A percentile compares a stretch with the other conserved stretches of the same genome.
Evolutionary conservation across 1,140 invertebrate species (phyloP).

Genomic region (Drosophila equinoxialis): DNA sequence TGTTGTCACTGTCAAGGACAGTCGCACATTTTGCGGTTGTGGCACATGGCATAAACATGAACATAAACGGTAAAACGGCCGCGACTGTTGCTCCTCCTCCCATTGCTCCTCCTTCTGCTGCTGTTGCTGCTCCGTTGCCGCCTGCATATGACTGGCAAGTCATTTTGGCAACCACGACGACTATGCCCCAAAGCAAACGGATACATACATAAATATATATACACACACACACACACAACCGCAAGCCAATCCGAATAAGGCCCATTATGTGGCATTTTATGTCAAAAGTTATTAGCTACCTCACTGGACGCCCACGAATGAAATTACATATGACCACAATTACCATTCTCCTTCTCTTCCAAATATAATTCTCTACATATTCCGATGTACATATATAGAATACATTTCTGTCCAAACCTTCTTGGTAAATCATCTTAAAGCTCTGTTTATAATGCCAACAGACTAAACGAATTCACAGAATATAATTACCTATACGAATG

Average conservation of each 20-base stretch:
- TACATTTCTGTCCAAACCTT: too few relatives aligned
- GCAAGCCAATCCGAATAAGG: conserved; percentile 4
- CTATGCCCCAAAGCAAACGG: neutral
- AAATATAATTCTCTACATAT: too few relatives aligned
- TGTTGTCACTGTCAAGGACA: conserved; percentile 59
- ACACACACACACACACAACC: neutral
- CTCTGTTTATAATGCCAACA: too few relatives aligned
- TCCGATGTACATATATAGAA: too few relatives aligned
- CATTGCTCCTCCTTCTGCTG: too few relatives aligned
- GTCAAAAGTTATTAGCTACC: conserved; percentile 66
- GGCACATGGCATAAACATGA: conserved; percentile 17
- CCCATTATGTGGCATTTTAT: conserved; percentile 60
- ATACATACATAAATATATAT: neutral
- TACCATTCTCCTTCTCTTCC: neutral
- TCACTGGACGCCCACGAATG: conserved; percentile 8
- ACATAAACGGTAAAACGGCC: neutral
- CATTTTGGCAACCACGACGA: neutral
- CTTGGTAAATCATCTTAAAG: too few relatives aligned
- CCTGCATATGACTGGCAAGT: conserved; percentile 50
- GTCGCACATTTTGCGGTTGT: conserved; percentile 62
- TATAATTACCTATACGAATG: too few relatives aligned
- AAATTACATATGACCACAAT: neutral
- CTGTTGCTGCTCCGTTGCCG: neutral
- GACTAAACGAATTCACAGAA: too few relatives aligned
- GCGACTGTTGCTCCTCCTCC: neutral